These are phyloP conservation scores for Caprella mutica DNA, from an alignment of 2,888 invertebrate species.

Conservation along the genomic window DNA sequence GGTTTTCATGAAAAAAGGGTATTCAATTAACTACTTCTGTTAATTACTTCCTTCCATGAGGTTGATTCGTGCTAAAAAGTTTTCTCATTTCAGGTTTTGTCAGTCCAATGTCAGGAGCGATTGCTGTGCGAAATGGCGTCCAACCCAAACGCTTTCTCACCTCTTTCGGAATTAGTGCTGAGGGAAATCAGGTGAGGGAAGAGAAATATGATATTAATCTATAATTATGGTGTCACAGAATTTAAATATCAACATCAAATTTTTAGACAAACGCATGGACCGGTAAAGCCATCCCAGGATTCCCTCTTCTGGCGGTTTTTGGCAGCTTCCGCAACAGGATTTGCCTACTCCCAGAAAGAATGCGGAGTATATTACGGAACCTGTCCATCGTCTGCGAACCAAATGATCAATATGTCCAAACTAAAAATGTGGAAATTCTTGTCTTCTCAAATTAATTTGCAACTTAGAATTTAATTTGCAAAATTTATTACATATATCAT, in stretches of 20 bases:
- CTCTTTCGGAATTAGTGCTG: constrained; percentile 36
- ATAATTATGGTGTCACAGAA: no score
- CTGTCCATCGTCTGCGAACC: constrained; percentile 36
- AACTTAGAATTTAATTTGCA: no score
- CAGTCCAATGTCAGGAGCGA: constrained; percentile 36
- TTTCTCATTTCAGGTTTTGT: constrained; percentile 36
- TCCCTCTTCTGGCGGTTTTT: constrained; percentile 37
- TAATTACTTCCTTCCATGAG: no score
- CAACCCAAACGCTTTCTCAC: constrained; percentile 35
- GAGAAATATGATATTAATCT: no score
- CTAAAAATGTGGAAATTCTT: constrained; percentile 38
- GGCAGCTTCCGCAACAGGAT: constrained; percentile 37
- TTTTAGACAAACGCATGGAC: constrained; percentile 18
- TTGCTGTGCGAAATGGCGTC: constrained; percentile 37
- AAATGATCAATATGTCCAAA: constrained; percentile 37
- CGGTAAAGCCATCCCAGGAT: constrained; percentile 34
- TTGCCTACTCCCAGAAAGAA: constrained; percentile 34
- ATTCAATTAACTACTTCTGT: no score
- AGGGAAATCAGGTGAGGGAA: constrained; percentile 26
- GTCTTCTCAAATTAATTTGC: constrained; percentile 36
- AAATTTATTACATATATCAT: no score
- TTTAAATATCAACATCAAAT: no score
- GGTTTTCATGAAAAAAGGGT: no score
- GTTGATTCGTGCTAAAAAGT: no score
- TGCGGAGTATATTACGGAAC: constrained; percentile 34